A percentile compares a stretch with the other conserved stretches of the same genome.
Conservation (phyloP, 2,113 vertebrate genomes). For the Microtus richardsoni region DNA sequence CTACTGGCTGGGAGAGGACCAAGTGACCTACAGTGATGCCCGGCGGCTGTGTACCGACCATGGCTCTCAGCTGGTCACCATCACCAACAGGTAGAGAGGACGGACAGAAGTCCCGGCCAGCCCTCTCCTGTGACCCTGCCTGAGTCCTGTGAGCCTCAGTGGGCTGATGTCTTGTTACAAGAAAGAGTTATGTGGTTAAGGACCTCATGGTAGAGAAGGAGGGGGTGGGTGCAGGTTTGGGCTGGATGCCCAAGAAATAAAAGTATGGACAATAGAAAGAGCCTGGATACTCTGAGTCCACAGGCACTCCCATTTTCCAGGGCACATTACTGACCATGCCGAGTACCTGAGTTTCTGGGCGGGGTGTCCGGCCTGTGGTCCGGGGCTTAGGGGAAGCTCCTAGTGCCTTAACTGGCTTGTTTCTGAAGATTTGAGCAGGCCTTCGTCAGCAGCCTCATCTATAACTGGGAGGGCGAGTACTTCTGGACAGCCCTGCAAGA, state of each 20-base stretch:
- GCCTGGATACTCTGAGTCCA: neutral
- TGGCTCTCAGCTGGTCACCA: conserved; percentile 90
- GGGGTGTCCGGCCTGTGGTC: neutral
- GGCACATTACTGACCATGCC: neutral
- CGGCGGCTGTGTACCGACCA: conserved; percentile 89
- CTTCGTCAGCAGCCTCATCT: conserved; percentile 95
- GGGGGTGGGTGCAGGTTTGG: neutral
- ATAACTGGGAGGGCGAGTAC: conserved; percentile 90
- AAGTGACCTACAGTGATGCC: conserved; percentile 90
- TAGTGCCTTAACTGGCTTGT: neutral
- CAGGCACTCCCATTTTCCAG: neutral
- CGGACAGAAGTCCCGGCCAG: rapidly evolving
- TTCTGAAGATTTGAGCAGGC: conserved; percentile 95
- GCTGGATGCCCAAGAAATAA: neutral
- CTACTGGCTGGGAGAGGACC: conserved; percentile 95
- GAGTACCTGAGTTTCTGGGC: neutral
- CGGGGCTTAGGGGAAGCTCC: rapidly evolving
- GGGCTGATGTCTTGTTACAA: neutral
- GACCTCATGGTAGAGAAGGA: neutral
- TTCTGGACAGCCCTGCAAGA: conserved; percentile 95
- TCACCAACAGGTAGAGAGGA: conserved; percentile 91
- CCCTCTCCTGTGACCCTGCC: neutral
- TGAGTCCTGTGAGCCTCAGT: neutral
- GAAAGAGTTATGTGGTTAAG: neutral
- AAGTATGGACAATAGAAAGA: neutral